A percentile compares a stretch with the other conserved stretches of the same genome.
These are phyloP conservation scores for Colinus virginianus DNA, from an alignment of 2,113 vertebrate genomes.

Conservation along the genomic window DNA sequence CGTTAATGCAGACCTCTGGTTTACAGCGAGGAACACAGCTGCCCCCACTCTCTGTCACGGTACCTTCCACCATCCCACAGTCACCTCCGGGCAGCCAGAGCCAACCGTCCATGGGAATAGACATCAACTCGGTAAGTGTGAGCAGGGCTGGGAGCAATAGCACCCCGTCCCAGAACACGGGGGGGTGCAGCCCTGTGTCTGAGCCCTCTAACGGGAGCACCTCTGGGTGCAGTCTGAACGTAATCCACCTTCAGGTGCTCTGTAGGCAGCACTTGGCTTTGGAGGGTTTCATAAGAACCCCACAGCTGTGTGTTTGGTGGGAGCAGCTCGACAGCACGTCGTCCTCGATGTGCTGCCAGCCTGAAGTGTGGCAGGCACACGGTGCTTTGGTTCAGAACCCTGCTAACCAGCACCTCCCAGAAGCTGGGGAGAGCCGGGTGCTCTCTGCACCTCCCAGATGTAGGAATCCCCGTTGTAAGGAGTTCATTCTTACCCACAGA, in stretches of 20 bases:
- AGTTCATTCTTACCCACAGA: neutral
- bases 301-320: accelerated
- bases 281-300: accelerated
- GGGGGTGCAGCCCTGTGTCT: accelerated
- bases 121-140: slow-evolving; percentile 89
- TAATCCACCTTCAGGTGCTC: neutral
- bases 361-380: neutral
- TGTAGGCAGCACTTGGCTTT: neutral
- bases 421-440: neutral
- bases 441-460: accelerated
- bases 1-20: slow-evolving; percentile 78
- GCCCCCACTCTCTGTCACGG: slow-evolving; percentile 84
- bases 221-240: neutral
- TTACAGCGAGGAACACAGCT: slow-evolving; percentile 88
- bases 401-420: neutral
- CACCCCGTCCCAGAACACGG: accelerated
- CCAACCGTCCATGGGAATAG: slow-evolving; percentile 88
- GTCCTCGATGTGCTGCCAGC: too few species aligned
- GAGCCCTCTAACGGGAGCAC: accelerated
- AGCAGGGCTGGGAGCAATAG: accelerated
- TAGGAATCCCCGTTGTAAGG: neutral
- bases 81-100: slow-evolving; percentile 87
- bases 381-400: neutral
- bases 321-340: neutral
- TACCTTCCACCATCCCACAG: slow-evolving; percentile 84